Evolutionary conservation across 2,888 invertebrate genomes (phyloP), one percentile per base, ranked within the genome.

Genomic region (Ariolimax columbianus): DNA sequence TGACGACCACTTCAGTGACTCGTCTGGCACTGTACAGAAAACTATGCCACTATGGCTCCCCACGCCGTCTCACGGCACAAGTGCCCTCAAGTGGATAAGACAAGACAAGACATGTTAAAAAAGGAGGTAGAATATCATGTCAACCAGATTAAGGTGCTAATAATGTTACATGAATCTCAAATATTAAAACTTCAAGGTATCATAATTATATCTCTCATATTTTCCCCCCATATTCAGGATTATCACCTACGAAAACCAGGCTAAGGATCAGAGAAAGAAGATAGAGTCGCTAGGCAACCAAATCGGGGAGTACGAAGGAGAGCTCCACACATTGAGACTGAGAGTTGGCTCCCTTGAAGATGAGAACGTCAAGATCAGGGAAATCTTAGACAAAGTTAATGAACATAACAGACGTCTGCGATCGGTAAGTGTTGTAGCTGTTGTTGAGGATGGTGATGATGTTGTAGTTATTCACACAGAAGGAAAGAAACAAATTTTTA

Each of bases 231-330:
- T n/a, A 1, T 83, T 9, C 86, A 89, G 88, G 6, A 87, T 88
- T 47, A 77, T 73, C 33, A 87, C 87, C 36, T 82, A 84, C 23
- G 88, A 89, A 30, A 85, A 36, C 17, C 86, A 88, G 36, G 87
- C 88, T 77, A 85, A 82, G 43, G 88, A 89, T 51, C 75, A 86
- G n/a, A 75, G 81, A 30, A 87, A 88, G 77, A 89, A 91, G 85
- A 87, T 90, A 75, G 89, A 90, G 78, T 84, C 87, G 14, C 86
- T 90, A 36, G 89, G 87, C 47, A 87, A 87, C 80, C 89, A 91
- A 83, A 86, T 89, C 30, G 90, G 89, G n/a, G 90, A 90, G 30
- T 87, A 89, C 72, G 91, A 91, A 75, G 90, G 90, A 1, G 91
- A 92, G 79, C 84, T 88, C 7, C 87, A 83, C 63, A 88, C 87